A percentile compares a stretch with the other conserved stretches of the same genome.
These are phyloP conservation scores for Cataglyphis altisquamis DNA, from an alignment of 2,888 invertebrate genomes.

Conservation along the genomic window DNA sequence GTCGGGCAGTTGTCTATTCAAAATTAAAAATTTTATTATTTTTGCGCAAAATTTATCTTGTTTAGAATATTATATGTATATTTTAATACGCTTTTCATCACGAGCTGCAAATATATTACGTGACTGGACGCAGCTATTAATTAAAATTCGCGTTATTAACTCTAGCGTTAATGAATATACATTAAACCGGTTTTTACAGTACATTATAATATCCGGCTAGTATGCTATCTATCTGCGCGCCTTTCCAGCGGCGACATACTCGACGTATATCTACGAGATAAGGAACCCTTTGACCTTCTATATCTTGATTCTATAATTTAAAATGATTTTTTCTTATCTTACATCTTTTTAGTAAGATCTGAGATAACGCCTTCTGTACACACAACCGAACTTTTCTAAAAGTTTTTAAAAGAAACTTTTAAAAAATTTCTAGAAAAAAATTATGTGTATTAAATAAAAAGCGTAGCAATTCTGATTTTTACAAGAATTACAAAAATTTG, in stretches of 20 bases:
- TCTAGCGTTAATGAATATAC: conserved; percentile 33
- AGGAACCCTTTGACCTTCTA: conserved; percentile 12
- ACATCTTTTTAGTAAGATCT: not conserved
- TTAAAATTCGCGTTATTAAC: conserved; percentile 35
- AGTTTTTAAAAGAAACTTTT: not conserved
- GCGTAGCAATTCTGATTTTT: not conserved
- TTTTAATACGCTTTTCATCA: conserved; percentile 5
- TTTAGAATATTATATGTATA: not conserved
- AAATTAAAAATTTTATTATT: conserved; percentile 9
- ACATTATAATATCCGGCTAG: conserved; percentile 19
- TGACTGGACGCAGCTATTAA: conserved; percentile 17
- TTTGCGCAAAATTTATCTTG: not conserved
- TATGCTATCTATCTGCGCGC: not conserved
- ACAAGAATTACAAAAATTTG: not conserved
- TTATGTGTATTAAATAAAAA: not conserved
- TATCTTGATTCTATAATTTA: not conserved
- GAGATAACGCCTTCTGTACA: not conserved
- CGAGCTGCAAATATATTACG: conserved; percentile 13
- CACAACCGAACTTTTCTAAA: not conserved
- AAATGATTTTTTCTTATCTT: not conserved
- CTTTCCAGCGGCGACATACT: conserved; percentile 6
- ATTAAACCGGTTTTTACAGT: conserved; percentile 48
- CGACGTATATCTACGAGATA: not conserved
- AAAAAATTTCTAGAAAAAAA: not conserved
- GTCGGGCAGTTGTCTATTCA: not conserved